These are phyloP conservation scores for Acleris sparsana DNA, from an alignment of 2,888 invertebrate species.

Conservation along the genomic window DNA sequence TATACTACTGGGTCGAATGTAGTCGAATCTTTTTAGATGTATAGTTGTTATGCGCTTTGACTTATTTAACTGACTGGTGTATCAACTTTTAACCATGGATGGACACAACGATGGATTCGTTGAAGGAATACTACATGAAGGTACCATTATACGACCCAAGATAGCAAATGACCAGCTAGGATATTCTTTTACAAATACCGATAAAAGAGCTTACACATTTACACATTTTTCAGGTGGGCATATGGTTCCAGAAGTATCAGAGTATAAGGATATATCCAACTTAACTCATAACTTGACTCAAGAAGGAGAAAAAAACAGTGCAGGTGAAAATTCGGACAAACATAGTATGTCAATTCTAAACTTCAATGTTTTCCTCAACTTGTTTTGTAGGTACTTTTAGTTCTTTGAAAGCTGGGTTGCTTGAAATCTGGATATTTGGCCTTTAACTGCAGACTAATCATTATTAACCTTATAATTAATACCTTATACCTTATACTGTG, in stretches of 20 bases:
- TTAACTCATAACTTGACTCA: slow-evolving; percentile 14
- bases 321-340: slow-evolving; percentile 45
- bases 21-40: too few relatives aligned
- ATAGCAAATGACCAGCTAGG: neutral
- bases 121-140: slow-evolving; percentile 31
- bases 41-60: too few relatives aligned
- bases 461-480: too few relatives aligned
- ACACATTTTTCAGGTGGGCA: slow-evolving; percentile 10
- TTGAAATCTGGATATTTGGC: neutral
- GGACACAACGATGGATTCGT: slow-evolving; percentile 27
- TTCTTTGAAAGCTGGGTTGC: neutral
- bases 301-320: slow-evolving; percentile 35
- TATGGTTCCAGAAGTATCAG: slow-evolving; percentile 15
- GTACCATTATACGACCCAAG: slow-evolving; percentile 5
- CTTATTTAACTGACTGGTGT: too few relatives aligned
- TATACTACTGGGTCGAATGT: too few relatives aligned
- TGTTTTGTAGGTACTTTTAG: too few relatives aligned
- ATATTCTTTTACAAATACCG: neutral
- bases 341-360: slow-evolving; percentile 43
- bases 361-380: neutral
- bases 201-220: neutral
- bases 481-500: too few relatives aligned
- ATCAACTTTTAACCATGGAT: slow-evolving; percentile 19
- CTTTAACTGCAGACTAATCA: too few relatives aligned
- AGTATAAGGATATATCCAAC: slow-evolving; percentile 25